Evolutionary conservation across 2,888 invertebrate species (phyloP).

Genomic region (Nephrotoma guestfalica): DNA sequence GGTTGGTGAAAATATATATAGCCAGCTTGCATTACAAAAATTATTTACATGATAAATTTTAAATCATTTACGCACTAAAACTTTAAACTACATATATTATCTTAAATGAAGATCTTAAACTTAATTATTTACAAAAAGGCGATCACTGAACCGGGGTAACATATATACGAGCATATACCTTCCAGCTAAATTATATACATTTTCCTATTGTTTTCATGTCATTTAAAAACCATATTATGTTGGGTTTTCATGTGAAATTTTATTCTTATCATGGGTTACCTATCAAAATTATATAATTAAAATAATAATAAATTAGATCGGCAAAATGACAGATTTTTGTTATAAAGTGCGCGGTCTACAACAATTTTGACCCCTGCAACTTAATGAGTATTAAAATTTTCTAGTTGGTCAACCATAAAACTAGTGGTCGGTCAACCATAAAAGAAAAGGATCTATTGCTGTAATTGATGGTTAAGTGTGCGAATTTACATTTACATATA

Average conservation of each 20-base stretch:
- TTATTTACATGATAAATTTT: neutral
- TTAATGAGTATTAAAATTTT: neutral
- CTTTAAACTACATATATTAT: neutral
- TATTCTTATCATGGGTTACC: neutral
- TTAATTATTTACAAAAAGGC: slow-evolving; percentile 2
- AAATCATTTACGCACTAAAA: neutral
- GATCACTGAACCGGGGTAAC: slow-evolving; percentile 3
- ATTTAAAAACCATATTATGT: neutral
- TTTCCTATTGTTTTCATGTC: neutral
- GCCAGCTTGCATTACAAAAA: neutral
- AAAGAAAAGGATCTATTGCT: neutral
- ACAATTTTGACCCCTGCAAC: neutral
- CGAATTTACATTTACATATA: too few species aligned
- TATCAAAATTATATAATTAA: neutral
- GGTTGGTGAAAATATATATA: neutral
- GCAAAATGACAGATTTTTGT: neutral
- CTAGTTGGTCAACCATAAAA: neutral
- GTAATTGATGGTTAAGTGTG: too few species aligned
- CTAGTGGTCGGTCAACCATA: too few species aligned
- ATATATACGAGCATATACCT: neutral
- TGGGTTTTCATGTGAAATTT: neutral
- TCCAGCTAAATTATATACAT: neutral
- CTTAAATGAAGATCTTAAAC: slow-evolving; percentile 4
- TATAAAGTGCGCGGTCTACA: neutral
- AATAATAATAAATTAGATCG: neutral